Evolutionary conservation across 2,797 vertebrate species (phyloP).

Genomic region (Paguma larvata): DNA sequence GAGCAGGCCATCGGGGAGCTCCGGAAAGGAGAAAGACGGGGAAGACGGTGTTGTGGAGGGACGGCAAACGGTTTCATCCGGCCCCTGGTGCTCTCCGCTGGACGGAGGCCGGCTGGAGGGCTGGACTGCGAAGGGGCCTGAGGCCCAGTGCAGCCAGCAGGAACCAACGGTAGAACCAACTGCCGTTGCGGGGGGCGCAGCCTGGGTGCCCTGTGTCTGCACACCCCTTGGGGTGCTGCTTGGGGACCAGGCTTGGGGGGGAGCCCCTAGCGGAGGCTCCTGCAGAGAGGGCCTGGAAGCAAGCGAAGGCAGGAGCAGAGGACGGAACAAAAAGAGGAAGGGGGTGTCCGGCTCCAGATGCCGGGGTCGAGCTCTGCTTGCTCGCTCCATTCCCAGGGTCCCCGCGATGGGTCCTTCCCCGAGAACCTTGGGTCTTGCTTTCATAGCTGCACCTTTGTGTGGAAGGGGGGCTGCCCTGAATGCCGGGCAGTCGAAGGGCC

Average conservation of each 20-base stretch:
- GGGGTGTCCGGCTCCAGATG: fast-evolving
- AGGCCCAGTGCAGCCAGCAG: too few species aligned
- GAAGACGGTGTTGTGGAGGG: fast-evolving
- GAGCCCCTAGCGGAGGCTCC: background rate
- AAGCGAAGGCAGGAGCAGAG: background rate
- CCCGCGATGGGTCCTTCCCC: too few species aligned
- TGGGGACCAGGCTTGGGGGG: background rate
- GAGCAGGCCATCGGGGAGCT: fast-evolving
- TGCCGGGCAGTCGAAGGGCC: background rate
- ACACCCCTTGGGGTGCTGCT: background rate
- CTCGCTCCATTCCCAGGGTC: background rate
- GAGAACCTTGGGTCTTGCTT: fast-evolving
- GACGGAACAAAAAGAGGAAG: fast-evolving
- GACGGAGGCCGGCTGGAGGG: background rate
- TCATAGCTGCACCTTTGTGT: fast-evolving
- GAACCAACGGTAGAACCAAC: too few species aligned
- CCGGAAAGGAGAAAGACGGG: fast-evolving
- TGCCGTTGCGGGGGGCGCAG: fast-evolving
- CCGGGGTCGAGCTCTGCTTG: fast-evolving
- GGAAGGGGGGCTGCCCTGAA: too few species aligned
- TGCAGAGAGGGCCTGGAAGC: background rate
- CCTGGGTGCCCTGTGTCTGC: background rate
- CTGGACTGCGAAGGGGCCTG: background rate
- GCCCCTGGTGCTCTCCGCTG: fast-evolving
- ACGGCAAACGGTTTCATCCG: fast-evolving